Conservation (phyloP, 2,888 invertebrate species). For the Dynastes tityus region DNA sequence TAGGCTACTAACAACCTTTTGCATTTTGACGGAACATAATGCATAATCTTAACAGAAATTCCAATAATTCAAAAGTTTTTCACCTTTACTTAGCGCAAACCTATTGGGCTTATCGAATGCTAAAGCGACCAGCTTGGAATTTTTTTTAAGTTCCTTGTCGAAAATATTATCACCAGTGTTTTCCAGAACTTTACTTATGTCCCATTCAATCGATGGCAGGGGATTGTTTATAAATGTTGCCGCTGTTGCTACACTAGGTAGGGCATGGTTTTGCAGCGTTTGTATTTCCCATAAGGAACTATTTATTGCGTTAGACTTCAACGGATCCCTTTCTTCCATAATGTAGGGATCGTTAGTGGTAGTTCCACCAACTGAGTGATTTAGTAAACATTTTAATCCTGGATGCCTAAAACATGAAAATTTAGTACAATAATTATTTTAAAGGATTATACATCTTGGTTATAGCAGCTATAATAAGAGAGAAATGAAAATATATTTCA, state of each 20-base stretch:
- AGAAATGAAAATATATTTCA: too few species aligned
- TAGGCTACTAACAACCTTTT: constrained; percentile 39
- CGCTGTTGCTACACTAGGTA: constrained; percentile 81
- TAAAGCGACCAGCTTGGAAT: constrained; percentile 82
- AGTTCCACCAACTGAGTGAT: constrained; percentile 71
- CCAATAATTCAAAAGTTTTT: constrained; percentile 82
- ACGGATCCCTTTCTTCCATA: constrained; percentile 86
- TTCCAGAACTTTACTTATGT: constrained; percentile 79
- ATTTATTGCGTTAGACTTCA: constrained; percentile 85
- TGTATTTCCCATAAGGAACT: constrained; percentile 96
- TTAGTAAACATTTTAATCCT: constrained; percentile 80
- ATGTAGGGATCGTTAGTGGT: constrained; percentile 86
- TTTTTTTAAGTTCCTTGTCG: constrained; percentile 83
- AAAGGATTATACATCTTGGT: too few species aligned
- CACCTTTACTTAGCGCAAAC: constrained; percentile 74
- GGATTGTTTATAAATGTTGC: constrained; percentile 82
- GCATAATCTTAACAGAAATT: constrained; percentile 63
- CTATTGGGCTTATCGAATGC: constrained; percentile 83
- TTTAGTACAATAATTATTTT: not conserved
- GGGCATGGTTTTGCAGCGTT: constrained; percentile 81
- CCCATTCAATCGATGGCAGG: constrained; percentile 80
- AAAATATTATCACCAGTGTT: constrained; percentile 80
- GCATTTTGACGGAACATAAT: constrained; percentile 36
- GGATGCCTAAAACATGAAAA: constrained; percentile 79
- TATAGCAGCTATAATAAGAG: too few species aligned